Evolutionary conservation across 2,113 vertebrate genomes (phyloP).

Genomic region (Oplegnathus fasciatus): DNA sequence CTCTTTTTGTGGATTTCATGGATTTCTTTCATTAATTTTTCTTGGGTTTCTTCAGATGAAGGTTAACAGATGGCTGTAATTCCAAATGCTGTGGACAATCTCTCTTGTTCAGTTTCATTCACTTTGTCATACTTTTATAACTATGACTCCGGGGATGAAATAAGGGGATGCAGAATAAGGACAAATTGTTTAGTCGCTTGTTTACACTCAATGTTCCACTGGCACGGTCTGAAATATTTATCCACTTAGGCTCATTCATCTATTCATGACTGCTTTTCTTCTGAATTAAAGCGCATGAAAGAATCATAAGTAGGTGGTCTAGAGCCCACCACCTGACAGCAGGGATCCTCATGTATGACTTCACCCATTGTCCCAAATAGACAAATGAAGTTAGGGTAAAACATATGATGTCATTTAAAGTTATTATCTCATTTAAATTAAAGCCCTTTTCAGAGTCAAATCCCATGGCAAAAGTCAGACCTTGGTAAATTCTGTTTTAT

Average conservation of each 20-base stretch:
- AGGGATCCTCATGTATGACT: slow-evolving; percentile 52
- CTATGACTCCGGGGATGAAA: not conserved
- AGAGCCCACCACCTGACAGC: slow-evolving; percentile 39
- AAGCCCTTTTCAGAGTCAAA: slow-evolving; percentile 39
- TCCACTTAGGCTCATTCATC: slow-evolving; percentile 62
- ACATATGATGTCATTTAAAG: slow-evolving; percentile 57
- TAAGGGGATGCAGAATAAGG: slow-evolving; percentile 26
- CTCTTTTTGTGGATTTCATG: not conserved
- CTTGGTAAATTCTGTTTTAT: slow-evolving; percentile 53
- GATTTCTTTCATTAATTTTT: not conserved
- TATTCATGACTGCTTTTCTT: slow-evolving; percentile 71
- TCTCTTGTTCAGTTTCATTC: slow-evolving; percentile 1
- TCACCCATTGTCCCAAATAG: slow-evolving; percentile 48
- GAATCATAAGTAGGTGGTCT: slow-evolving; percentile 54
- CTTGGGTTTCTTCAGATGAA: not conserved
- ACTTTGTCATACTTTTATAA: slow-evolving; percentile 29
- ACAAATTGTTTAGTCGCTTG: slow-evolving; percentile 24
- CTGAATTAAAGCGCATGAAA: slow-evolving; percentile 73
- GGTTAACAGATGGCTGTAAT: not conserved
- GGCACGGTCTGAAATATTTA: slow-evolving; percentile 73
- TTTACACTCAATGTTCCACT: slow-evolving; percentile 48
- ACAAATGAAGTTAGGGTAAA: slow-evolving; percentile 20
- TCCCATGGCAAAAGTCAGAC: slow-evolving; percentile 49
- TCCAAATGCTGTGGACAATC: not conserved
- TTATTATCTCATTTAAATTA: slow-evolving; percentile 57